phyloP scores from a whole-genome alignment of 2,113 vertebrate species.

The Petroica traversi region DNA sequence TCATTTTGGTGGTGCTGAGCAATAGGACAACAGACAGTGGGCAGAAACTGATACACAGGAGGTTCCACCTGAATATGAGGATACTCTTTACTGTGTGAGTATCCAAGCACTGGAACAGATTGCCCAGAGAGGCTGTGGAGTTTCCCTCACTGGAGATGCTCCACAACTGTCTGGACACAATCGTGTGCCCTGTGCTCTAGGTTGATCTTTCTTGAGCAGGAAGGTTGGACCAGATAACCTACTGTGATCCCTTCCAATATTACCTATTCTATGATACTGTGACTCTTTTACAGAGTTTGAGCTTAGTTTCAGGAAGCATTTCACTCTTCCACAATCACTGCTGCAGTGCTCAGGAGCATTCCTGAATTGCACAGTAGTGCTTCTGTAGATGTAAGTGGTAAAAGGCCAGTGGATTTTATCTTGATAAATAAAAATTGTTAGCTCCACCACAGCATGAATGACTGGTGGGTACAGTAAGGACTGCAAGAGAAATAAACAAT shows the following conservation, averaged over 20 bases:
- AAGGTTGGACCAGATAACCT: neutral
- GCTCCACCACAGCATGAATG: neutral
- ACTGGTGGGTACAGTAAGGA: neutral
- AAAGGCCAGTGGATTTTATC: neutral
- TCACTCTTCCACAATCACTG: neutral
- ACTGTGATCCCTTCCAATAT: neutral
- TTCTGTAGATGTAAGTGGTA: neutral
- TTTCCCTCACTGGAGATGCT: neutral
- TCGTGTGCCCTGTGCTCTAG: too few relatives aligned
- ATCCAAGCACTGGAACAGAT: neutral
- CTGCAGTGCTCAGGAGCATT: neutral
- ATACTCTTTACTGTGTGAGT: neutral
- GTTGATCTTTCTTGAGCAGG: neutral
- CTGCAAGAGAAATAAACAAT: neutral
- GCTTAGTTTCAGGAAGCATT: neutral
- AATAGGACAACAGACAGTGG: neutral
- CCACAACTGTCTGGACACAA: neutral
- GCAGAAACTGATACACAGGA: accelerated
- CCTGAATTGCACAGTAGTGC: neutral
- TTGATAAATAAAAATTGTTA: neutral
- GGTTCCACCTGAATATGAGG: neutral
- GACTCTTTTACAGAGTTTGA: neutral
- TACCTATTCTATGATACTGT: neutral
- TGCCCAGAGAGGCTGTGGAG: neutral
- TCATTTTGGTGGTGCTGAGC: neutral